Base-by-base conservation (phyloP, 2,113 vertebrate genomes). In the Callorhinus ursinus region DNA sequence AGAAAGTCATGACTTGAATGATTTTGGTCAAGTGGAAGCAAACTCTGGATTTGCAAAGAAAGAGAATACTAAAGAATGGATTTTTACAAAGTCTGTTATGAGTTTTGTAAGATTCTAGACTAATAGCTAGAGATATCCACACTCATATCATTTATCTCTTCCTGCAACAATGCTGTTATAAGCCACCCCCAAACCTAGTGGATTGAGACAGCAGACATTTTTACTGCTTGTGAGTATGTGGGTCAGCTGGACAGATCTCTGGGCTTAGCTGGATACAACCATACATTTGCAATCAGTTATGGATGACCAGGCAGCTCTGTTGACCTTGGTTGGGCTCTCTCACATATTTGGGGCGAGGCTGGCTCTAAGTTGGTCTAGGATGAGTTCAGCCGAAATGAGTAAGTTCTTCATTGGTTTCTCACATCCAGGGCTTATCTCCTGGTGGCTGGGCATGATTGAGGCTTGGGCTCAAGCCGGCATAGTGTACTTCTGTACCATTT, bases 1-100 rank as follows among this genome's bases (percentile, higher is more conserved):
- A 51, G 84, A 96, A 96, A 63, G 85, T 74, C 92, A 93, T 92
- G 93, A 82, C 53, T 24, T 71, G 61, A 96, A 82, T 74, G 21
- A 92, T 42, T 97, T 97, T 31, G 19, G 51, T 71, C 63, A 77
- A 92, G 2, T 96, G 39, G 18, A 95, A 61, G 46, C 26, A 93
- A 97, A 57, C 8, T 0, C 51, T 93, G 67, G 90, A 96, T 77
- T 51, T 97, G 24, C 67, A 80, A 55, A 93, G 7, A 92, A 82
- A 90, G 90, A 76, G 71, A 92, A 85, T 18, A 15, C 24, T 72
- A 57, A 42, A 82, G 18, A 80, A 36, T 11, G 74, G 12, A 86
- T 33, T 67, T 39, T 55, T 55, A 59, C 76, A n/a, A 96, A 92
- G 49, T 83, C 0, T 87, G 22, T 83, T 72, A 39, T 28, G 93